A percentile compares a stretch with the other conserved stretches of the same genome.
Conservation (phyloP, 37 sponge, comb jelly and placozoan genomes). For the Eunapius fragilis region DNA sequence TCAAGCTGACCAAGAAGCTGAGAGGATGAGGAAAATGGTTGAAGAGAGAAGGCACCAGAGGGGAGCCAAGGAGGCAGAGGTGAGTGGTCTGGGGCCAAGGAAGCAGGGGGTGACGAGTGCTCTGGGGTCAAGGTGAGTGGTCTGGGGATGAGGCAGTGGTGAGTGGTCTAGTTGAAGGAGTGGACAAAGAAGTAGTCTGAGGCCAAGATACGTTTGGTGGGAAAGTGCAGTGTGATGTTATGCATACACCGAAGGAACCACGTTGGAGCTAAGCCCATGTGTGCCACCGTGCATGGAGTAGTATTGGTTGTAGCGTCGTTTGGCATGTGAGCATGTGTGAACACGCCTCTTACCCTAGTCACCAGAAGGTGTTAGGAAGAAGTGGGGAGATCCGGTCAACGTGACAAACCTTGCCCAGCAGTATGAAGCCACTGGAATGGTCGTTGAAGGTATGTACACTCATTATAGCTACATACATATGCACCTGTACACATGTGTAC, state of each 20-base stretch:
- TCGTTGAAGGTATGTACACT: conserved; percentile 27
- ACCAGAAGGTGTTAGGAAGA: conserved; percentile 25
- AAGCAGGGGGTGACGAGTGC: neutral
- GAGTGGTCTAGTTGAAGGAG: neutral
- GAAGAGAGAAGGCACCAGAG: conserved; percentile 48
- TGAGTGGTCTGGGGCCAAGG: neutral
- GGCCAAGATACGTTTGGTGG: too few relatives aligned
- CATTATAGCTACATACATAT: too few relatives aligned
- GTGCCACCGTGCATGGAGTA: too few relatives aligned
- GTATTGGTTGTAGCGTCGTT: too few relatives aligned
- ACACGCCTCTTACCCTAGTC: conserved; percentile 1
- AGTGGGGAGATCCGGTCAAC: conserved; percentile 64
- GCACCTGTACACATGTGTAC: neutral
- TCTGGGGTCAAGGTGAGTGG: neutral
- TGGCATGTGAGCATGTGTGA: neutral
- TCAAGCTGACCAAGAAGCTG: conserved; percentile 85
- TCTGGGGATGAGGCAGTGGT: neutral
- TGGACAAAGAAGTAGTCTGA: too few relatives aligned
- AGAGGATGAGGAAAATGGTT: conserved; percentile 59
- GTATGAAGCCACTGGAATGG: conserved; percentile 42
- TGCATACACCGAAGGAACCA: too few relatives aligned
- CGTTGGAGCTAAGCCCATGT: too few relatives aligned
- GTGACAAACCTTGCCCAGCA: conserved; percentile 21
- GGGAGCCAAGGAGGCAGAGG: neutral
- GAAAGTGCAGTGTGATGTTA: too few relatives aligned